phyloP scores from a whole-genome alignment of 1,140 invertebrate species.

The Ganaspis sp. region DNA sequence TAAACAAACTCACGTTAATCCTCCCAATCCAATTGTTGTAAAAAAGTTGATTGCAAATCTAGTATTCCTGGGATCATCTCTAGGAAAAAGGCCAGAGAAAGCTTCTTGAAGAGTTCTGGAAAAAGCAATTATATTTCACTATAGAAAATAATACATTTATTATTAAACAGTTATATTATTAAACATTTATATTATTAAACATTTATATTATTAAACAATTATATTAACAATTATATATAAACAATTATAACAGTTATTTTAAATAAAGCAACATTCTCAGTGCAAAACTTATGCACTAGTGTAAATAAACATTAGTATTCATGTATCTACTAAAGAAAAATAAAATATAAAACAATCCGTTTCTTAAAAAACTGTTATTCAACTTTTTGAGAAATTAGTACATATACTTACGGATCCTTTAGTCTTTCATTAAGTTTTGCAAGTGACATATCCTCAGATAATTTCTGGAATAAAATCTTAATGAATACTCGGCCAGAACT shows the following conservation, averaged over 20 bases:
- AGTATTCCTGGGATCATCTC: constrained; percentile 97
- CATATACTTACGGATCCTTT: constrained; percentile 90
- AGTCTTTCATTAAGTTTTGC: constrained; percentile 92
- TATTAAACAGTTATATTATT: neutral
- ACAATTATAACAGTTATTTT: too few relatives aligned
- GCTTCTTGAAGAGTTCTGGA: constrained; percentile 88
- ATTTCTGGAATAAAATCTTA: constrained; percentile 97
- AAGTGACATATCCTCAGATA: constrained; percentile 97
- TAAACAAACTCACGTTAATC: constrained; percentile 84
- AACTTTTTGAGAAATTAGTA: too few relatives aligned
- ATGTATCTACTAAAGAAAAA: too few relatives aligned
- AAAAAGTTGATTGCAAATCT: constrained; percentile 99
- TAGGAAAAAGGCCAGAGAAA: constrained; percentile 95
- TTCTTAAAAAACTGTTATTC: too few relatives aligned
- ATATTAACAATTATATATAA: too few relatives aligned
- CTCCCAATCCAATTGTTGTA: constrained; percentile 98
- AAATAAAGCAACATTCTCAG: too few relatives aligned
- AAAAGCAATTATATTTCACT: too few relatives aligned
- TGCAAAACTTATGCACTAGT: too few relatives aligned
- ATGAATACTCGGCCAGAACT: constrained; percentile 98
- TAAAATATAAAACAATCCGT: too few relatives aligned
- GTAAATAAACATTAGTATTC: too few relatives aligned
- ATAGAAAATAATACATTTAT: constrained; percentile 36
- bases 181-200: too few relatives aligned
- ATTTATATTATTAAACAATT: too few relatives aligned